A percentile compares a stretch with the other conserved stretches of the same genome.
These are phyloP conservation scores for Knipowitschia caucasica DNA, from an alignment of 2,797 vertebrate genomes.

Conservation along the genomic window DNA sequence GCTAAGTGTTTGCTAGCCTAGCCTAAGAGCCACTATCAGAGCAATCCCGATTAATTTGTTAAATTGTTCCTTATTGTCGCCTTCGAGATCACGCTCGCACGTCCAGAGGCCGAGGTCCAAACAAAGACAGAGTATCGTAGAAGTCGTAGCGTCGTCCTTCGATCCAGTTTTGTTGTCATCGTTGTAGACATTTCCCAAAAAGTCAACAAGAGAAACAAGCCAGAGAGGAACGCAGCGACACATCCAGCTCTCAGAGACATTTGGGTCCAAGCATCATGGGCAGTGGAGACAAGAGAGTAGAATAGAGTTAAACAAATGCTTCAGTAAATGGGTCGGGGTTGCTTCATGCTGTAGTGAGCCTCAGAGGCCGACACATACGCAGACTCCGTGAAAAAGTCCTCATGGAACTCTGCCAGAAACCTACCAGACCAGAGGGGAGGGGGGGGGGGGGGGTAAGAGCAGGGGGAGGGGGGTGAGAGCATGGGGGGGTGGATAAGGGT, in stretches of 20 bases:
- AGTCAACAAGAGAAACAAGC: constrained; percentile 5
- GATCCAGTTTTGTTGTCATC: not conserved
- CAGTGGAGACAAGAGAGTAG: no score
- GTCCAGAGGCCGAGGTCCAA: constrained; percentile 1
- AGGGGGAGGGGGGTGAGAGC: constrained; percentile 13
- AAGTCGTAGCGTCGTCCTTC: not conserved
- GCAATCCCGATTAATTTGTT: no score
- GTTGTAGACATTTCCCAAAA: not conserved
- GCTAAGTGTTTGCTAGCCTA: no score
- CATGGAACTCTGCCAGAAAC: constrained; percentile 96
- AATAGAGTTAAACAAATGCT: constrained; percentile 3
- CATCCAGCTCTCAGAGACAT: constrained; percentile 9
- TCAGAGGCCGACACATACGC: constrained; percentile 94
- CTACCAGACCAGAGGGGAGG: constrained; percentile 56
- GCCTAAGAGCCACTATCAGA: no score
- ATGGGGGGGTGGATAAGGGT: constrained; percentile 6
- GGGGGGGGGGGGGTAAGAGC: not conserved
- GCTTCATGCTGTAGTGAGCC: constrained; percentile 95
- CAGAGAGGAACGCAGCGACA: not conserved
- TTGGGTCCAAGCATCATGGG: no score
- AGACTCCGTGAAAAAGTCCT: constrained; percentile 95
- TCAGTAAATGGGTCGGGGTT: constrained; percentile 89
- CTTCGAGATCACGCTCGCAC: not conserved
- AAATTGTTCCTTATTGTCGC: not conserved
- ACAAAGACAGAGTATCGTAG: not conserved